Evolutionary conservation across 2,888 invertebrate genomes (phyloP).

Genomic region (Tetragonula carbonaria): DNA sequence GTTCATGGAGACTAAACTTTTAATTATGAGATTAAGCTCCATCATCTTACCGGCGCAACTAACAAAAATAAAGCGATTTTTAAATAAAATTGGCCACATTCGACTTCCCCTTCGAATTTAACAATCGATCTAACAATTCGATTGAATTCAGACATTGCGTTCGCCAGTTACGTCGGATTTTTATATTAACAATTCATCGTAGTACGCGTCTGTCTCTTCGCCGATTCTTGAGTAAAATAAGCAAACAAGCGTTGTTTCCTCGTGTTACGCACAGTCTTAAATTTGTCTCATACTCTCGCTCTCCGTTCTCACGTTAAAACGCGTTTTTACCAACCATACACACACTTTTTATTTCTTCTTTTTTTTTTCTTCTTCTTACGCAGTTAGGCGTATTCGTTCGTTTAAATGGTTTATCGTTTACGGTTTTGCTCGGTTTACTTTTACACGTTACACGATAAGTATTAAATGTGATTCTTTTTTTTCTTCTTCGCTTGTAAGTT

Average conservation of each 20-base stretch:
- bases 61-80: not conserved
- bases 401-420: constrained; percentile 7
- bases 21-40: not conserved
- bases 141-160: not conserved
- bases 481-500: constrained; percentile 16
- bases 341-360: not conserved
- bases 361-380: constrained; percentile 19
- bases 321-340: constrained; percentile 37
- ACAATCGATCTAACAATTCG: not conserved
- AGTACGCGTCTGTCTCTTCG: not conserved
- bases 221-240: constrained; percentile 12
- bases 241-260: constrained; percentile 13
- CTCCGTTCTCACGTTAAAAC: constrained; percentile 7
- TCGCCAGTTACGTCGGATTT: not conserved
- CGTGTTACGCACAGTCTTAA: constrained; percentile 28
- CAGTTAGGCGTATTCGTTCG: constrained; percentile 47
- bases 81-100: constrained; percentile 17
- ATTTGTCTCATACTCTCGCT: not conserved
- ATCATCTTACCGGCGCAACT: not conserved
- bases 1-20: constrained; percentile 1
- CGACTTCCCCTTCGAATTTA: not conserved
- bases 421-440: not conserved
- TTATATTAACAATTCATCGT: constrained; percentile 17
- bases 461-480: constrained; percentile 42
- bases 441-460: constrained; percentile 36